Evolutionary conservation across 2,888 invertebrate species (phyloP).

Genomic region (Acleris emargana): DNA sequence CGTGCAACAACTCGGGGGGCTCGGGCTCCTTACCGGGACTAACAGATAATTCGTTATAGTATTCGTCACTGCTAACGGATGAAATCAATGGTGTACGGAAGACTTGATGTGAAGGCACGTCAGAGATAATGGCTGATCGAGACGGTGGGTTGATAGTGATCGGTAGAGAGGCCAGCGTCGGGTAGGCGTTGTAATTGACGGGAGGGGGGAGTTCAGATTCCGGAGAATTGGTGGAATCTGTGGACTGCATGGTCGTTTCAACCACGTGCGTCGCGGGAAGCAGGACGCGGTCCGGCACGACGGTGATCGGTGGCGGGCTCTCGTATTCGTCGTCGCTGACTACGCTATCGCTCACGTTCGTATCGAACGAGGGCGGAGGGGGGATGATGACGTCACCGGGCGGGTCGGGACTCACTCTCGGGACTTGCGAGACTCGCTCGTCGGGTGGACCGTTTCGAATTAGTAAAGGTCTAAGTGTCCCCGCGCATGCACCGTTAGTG

Average conservation of each 20-base stretch:
- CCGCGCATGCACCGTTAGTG: constrained; percentile 80
- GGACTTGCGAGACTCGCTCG: constrained; percentile 60
- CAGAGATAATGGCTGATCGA: constrained; percentile 60
- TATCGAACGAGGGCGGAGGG: constrained; percentile 78
- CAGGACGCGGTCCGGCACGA: constrained; percentile 70
- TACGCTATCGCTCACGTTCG: constrained; percentile 70
- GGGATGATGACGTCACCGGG: constrained; percentile 78
- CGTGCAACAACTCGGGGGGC: constrained; percentile 72
- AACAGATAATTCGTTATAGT: constrained; percentile 63
- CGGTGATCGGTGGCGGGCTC: constrained; percentile 64
- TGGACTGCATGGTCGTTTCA: constrained; percentile 78
- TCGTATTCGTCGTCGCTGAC: constrained; percentile 55
- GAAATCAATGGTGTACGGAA: constrained; percentile 62
- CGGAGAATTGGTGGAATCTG: constrained; percentile 69
- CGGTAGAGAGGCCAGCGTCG: constrained; percentile 49
- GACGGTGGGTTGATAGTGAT: constrained; percentile 42
- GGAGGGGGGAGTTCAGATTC: constrained; percentile 74
- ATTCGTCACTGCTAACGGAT: constrained; percentile 55
- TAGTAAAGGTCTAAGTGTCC: constrained; percentile 68
- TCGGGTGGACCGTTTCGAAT: constrained; percentile 64
- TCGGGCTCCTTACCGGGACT: constrained; percentile 68
- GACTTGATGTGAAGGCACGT: constrained; percentile 68
- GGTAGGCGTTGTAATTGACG: constrained; percentile 75
- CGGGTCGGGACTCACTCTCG: constrained; percentile 62
- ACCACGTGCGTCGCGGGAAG: constrained; percentile 70